A percentile compares a stretch with the other conserved stretches of the same genome.
Evolutionary conservation across 37 sponge, comb jelly and placozoan species (phyloP).

Genomic region (Chondrilla cf. caribensis): DNA sequence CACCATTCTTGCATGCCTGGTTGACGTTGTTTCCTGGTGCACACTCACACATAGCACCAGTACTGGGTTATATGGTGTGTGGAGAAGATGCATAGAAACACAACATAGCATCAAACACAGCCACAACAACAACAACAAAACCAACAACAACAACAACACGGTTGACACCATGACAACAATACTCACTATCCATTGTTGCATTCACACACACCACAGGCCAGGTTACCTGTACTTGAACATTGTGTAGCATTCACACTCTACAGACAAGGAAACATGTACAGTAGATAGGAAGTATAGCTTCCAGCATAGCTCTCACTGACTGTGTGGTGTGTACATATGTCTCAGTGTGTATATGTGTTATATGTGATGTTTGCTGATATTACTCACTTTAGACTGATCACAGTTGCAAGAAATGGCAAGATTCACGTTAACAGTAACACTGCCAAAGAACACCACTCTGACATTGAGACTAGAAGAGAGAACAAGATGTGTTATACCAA

Average conservation of each 20-base stretch:
- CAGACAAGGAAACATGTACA: neutral
- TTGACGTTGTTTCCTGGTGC: neutral
- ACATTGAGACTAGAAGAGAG: neutral
- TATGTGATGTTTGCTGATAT: too few species aligned
- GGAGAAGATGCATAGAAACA: too few species aligned
- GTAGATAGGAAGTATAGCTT: neutral
- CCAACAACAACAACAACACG: too few species aligned
- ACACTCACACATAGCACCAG: neutral
- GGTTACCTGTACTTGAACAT: conserved; percentile 54
- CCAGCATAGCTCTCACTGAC: too few species aligned
- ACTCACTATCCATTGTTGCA: conserved; percentile 64
- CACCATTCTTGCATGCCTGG: conserved; percentile 12
- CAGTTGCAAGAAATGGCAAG: neutral
- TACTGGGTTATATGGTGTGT: too few species aligned
- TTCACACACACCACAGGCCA: conserved; percentile 60
- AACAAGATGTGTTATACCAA: neutral
- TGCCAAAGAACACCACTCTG: conserved; percentile 14
- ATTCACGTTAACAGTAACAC: neutral
- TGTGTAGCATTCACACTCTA: neutral
- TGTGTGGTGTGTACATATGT: too few species aligned
- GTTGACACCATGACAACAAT: too few species aligned
- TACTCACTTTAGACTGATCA: neutral
- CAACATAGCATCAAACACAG: too few species aligned
- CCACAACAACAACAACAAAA: too few species aligned
- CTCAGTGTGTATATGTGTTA: too few species aligned